Evolutionary conservation across 2,888 invertebrate genomes (phyloP).

Genomic region (Notodonta ziczac): DNA sequence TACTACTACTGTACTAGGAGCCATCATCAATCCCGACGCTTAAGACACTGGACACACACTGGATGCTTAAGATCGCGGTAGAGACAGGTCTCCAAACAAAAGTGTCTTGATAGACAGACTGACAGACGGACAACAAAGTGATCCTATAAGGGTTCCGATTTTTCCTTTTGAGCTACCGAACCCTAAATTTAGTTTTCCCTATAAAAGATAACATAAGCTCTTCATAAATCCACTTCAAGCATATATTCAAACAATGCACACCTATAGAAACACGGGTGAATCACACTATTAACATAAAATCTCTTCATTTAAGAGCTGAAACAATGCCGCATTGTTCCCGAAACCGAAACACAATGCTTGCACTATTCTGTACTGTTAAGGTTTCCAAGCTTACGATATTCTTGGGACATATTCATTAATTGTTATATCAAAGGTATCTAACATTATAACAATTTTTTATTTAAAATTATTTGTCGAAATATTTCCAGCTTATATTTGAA

Average conservation of each 20-base stretch:
- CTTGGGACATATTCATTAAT: not conserved
- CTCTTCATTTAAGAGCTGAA: conserved; percentile 59
- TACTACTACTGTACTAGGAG: too few species aligned
- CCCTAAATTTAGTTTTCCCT: too few species aligned
- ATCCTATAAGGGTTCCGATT: too few species aligned
- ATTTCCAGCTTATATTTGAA: not conserved
- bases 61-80: too few species aligned
- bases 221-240: not conserved
- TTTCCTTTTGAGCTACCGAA: too few species aligned
- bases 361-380: conserved; percentile 63
- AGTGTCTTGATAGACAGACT: too few species aligned
- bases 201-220: not conserved
- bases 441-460: not conserved
- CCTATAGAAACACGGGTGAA: conserved; percentile 38
- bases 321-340: conserved; percentile 74
- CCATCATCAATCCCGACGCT: too few species aligned
- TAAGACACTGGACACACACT: too few species aligned
- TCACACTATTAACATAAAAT: conserved; percentile 52
- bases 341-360: conserved; percentile 61
- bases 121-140: too few species aligned
- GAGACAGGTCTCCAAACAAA: too few species aligned
- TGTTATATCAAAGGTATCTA: not conserved
- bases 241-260: not conserved
- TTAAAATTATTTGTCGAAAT: too few species aligned
- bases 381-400: not conserved